Percentiles rank a stretch among this genome's conserved stretches.
Conservation (phyloP, 1,140 invertebrate genomes). For the Drosophila jambulina region DNA sequence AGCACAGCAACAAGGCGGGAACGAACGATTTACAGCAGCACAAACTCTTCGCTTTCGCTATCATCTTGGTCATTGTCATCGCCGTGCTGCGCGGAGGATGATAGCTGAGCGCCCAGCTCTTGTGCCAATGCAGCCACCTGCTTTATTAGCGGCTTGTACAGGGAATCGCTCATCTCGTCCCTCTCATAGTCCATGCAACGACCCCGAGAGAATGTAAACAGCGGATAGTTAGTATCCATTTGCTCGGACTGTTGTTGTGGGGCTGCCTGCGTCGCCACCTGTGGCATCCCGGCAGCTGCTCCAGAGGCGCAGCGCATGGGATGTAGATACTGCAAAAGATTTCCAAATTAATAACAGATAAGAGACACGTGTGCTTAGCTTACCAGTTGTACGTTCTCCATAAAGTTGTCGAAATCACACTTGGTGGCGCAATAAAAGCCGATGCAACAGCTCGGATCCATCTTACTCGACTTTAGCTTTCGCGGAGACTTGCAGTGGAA, state of each 20-base stretch:
- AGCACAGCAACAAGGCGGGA: constrained; percentile 36
- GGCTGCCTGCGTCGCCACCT: constrained; percentile 15
- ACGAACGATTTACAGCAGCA: constrained; percentile 85
- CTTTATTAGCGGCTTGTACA: constrained; percentile 86
- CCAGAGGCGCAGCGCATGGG: constrained; percentile 86
- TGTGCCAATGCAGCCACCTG: constrained; percentile 86
- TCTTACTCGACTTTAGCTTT: constrained; percentile 93
- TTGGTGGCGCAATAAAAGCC: constrained; percentile 94
- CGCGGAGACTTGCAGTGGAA: constrained; percentile 95
- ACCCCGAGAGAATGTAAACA: constrained; percentile 92
- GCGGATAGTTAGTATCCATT: constrained; percentile 89
- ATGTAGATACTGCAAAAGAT: constrained; percentile 86
- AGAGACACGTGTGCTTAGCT: constrained; percentile 26
- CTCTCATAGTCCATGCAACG: constrained; percentile 87
- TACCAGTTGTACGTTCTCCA: constrained; percentile 89
- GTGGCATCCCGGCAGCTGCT: constrained; percentile 32
- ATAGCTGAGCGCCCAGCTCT: constrained; percentile 63
- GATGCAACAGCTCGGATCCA: constrained; percentile 97
- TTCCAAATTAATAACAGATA: neutral
- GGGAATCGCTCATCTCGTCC: constrained; percentile 82
- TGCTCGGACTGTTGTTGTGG: constrained; percentile 59
- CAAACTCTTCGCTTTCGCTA: constrained; percentile 91
- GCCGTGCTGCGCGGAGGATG: constrained; percentile 76
- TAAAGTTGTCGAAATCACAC: constrained; percentile 92
- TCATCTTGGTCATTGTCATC: constrained; percentile 88